Evolutionary conservation across 2,113 vertebrate species (phyloP), one percentile per base, ranked within the genome.

Genomic region (Callorhinus ursinus): DNA sequence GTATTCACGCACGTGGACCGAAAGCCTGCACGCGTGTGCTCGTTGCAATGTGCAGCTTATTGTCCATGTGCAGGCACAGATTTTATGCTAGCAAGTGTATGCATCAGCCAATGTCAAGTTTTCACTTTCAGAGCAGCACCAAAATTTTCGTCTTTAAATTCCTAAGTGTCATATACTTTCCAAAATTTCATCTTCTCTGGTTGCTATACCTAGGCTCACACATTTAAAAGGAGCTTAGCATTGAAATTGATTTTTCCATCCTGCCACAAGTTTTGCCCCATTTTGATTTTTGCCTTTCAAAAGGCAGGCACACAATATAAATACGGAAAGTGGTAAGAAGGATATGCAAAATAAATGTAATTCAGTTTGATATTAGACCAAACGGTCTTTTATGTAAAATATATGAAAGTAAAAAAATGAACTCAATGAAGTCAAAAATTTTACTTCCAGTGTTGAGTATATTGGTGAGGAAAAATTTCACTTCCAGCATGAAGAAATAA

Each of bases 271-370:
- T 82, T 51, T 84, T 92, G 21, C 21, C 51, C 51, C 63, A 92
- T 88, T 96, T 77, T 69, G 61, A 42, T 59, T 96, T 97, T 93
- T 74, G 18, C n/a, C 51, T 92, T 93, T 89, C 87, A 92, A 94
- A 95, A 88, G 77, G 4, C 51, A 92, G 82, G n/a, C 31, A 96
- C 39, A 88, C 31, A 84, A 69, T 84, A 46, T 46, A 81, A 53
- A 90, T 83, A 87, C 39, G 39, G 71, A 94, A 87, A 95, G 28
- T 18, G 57, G 16, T 80, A 53, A 22, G 5, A 21, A 90, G 76
- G 31, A 81, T 33, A 96, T 33, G 90, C 19, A 91, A 80, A 96
- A 84, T 57, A 88, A 81, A 55, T 91, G 46, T 33, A 94, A 89
- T 85, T 97, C 33, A 74, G 51, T 77, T 95, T 15, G 16, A 67